phyloP scores from a whole-genome alignment of 2,888 invertebrate species.

The Piscicola geometra region DNA sequence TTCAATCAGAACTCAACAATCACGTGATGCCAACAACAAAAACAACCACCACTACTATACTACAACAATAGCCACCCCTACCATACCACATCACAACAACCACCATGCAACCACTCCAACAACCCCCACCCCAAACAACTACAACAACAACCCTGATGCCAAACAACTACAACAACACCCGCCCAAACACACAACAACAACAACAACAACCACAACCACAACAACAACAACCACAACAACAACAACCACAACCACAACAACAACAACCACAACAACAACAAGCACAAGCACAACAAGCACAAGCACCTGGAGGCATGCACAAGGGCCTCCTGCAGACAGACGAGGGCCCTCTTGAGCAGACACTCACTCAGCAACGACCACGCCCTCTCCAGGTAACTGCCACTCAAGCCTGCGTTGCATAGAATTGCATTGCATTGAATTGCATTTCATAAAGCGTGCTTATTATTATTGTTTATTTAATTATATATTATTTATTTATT shows the following conservation, averaged over 20 bases:
- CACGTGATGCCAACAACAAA: background rate
- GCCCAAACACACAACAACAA: no score
- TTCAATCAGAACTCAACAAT: background rate
- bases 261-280: background rate
- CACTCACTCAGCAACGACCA: background rate
- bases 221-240: no score
- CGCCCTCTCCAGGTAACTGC: background rate
- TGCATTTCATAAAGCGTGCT: no score
- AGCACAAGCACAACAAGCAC: background rate
- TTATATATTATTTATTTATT: no score
- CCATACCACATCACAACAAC: background rate
- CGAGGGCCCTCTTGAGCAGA: conserved; percentile 6
- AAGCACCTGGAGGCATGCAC: background rate
- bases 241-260: background rate
- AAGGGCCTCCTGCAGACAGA: background rate
- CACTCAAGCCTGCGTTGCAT: background rate
- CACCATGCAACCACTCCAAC: background rate
- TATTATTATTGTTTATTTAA: no score
- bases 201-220: no score
- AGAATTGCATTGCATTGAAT: no score
- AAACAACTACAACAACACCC: background rate
- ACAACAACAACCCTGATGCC: background rate
- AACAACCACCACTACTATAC: background rate
- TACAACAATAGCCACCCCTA: background rate
- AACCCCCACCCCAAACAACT: background rate